Percentiles rank a stretch among this genome's conserved stretches.
Conservation (phyloP, 1,140 invertebrate species). For the Venustaconcha ellipsiformis region DNA sequence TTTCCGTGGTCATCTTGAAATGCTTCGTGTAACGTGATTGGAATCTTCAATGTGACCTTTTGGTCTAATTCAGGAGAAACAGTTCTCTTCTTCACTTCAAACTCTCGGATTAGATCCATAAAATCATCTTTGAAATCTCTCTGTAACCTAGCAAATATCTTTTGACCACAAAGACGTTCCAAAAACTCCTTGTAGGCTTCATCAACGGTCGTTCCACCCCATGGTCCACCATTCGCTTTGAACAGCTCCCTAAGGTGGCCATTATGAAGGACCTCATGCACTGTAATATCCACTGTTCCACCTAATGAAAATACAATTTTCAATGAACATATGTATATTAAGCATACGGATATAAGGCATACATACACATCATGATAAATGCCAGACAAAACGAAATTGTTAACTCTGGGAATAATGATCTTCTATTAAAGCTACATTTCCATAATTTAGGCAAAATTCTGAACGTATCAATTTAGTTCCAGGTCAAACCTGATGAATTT, state of each 20-base stretch:
- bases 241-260: conserved; percentile 1
- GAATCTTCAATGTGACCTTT: conserved; percentile 1
- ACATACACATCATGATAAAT: too few relatives aligned
- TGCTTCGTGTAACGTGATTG: background rate
- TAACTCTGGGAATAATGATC: too few relatives aligned
- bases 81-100: conserved; percentile 17
- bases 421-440: too few relatives aligned
- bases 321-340: too few relatives aligned
- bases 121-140: conserved; percentile 9
- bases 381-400: too few relatives aligned
- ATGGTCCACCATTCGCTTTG: conserved; percentile 14
- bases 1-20: background rate
- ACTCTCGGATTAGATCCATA: conserved; percentile 9
- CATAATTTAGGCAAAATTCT: too few relatives aligned
- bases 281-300: conserved; percentile 16
- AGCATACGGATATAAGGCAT: too few relatives aligned
- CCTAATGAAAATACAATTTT: background rate
- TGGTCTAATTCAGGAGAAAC: background rate
- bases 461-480: too few relatives aligned
- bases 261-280: conserved; percentile 5
- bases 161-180: conserved; percentile 4
- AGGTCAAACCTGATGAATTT: too few relatives aligned
- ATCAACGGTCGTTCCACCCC: conserved; percentile 16
- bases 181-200: conserved; percentile 10
- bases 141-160: conserved; percentile 4